A percentile compares a stretch with the other conserved stretches of the same genome.
Evolutionary conservation across 2,797 vertebrate genomes (phyloP).

Genomic region (Lacerta viridis): DNA sequence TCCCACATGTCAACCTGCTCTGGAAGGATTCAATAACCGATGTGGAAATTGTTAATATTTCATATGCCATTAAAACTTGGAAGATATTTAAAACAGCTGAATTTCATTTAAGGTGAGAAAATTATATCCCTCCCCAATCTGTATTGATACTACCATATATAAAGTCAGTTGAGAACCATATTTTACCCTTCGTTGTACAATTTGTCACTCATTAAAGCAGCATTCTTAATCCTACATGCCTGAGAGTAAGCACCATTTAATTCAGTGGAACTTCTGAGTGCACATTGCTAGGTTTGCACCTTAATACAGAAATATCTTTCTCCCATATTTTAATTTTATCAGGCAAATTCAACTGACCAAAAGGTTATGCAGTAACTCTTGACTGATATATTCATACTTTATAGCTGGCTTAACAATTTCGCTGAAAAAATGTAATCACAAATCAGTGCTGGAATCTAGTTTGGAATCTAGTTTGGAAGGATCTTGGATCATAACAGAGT

Average conservation of each 20-base stretch:
- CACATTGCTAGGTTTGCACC: too few species aligned
- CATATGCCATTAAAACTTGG: not conserved
- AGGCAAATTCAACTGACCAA: not conserved
- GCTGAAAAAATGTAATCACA: too few species aligned
- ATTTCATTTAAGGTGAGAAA: not conserved
- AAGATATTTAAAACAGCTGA: slow-evolving; percentile 37
- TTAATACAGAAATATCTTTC: too few species aligned
- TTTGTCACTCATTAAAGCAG: not conserved
- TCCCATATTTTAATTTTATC: not conserved
- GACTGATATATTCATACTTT: not conserved
- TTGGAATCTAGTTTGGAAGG: not conserved
- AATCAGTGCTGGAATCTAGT: too few species aligned
- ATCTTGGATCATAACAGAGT: too few species aligned
- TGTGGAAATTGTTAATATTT: slow-evolving; percentile 4
- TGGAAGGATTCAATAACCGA: slow-evolving; percentile 16
- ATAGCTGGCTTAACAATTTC: not conserved
- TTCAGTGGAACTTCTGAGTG: too few species aligned
- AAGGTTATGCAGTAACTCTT: not conserved
- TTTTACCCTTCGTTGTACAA: not conserved
- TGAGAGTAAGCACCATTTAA: too few species aligned
- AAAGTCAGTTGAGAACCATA: not conserved
- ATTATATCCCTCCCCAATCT: not conserved
- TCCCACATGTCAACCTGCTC: not conserved
- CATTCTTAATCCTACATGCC: not conserved
- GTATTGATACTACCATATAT: not conserved